These are phyloP conservation scores for Caenorhabditis plicata DNA, from an alignment of 2,888 invertebrate species.

Conservation along the genomic window DNA sequence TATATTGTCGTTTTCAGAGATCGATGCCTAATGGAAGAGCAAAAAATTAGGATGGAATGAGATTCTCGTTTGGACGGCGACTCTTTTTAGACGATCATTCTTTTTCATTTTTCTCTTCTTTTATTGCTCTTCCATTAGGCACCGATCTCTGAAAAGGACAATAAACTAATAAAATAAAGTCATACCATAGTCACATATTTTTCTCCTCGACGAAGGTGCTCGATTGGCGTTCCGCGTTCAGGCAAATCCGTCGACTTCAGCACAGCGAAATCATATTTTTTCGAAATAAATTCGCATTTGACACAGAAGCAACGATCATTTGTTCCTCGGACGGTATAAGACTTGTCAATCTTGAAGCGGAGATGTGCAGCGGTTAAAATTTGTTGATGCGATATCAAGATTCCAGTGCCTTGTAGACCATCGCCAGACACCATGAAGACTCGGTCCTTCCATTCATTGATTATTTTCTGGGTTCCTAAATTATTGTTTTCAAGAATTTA, in stretches of 20 bases:
- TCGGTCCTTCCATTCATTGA: conserved; percentile 4
- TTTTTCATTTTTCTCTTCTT: too few species aligned
- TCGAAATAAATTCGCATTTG: conserved; percentile 4
- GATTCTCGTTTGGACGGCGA: too few species aligned
- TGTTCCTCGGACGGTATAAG: conserved; percentile 3
- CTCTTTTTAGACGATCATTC: too few species aligned
- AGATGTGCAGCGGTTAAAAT: conserved; percentile 6
- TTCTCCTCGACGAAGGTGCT: conserved; percentile 1
- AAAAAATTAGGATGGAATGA: too few species aligned
- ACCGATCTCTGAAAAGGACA: too few species aligned
- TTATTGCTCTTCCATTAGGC: too few species aligned
- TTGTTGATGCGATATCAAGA: conserved; percentile 3
- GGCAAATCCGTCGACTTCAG: conserved; percentile 6
- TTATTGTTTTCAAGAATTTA: conserved; percentile 3
- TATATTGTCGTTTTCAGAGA: not conserved
- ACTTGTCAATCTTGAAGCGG: conserved; percentile 2
- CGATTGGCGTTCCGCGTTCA: conserved; percentile 1
- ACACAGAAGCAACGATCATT: conserved; percentile 1
- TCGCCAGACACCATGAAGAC: conserved; percentile 3
- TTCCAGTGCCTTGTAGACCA: conserved; percentile 1
- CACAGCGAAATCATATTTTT: conserved; percentile 6
- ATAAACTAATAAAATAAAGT: too few species aligned
- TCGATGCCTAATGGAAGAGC: too few species aligned
- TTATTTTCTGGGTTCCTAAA: conserved; percentile 6
- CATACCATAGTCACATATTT: conserved; percentile 6